Base-by-base conservation (phyloP, 2,113 vertebrate genomes). In the Anser cygnoides region DNA sequence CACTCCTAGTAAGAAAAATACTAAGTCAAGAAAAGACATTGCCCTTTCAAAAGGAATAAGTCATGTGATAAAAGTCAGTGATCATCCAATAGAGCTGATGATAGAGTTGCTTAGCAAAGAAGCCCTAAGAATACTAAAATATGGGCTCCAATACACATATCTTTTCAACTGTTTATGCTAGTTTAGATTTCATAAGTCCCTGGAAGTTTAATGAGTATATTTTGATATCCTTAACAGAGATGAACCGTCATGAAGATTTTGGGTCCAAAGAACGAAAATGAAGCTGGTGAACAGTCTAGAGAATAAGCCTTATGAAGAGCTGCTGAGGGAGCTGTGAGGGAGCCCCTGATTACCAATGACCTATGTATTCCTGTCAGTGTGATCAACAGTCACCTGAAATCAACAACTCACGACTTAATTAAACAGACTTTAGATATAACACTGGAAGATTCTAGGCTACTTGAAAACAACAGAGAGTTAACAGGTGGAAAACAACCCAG, bases 301-400 rank as follows among this genome's bases (percentile, higher is more conserved):
- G 46, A 49, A 49, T 49, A 49, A 49, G 20, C 46, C 46, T 49
- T 49, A 49, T 21, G 46, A 49, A 20, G 20, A 49, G 46, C 46
- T 49, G 46, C 20, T 49, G 46, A 49, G 46, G 46, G 46, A 49
- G 46, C 46, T 49, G 46, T 22, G 37, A 37, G 37, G 37, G 29
- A 79, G 50, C 9, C 33, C 37, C 54, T 79, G 72, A 92, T 89
- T 84, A 91, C 7, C 54, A 89, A 46, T 94, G 74, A 92, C 66
- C 25, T 87, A 82, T 89, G 65, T 87, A 62, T 13, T 91, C 11
- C 54, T 70, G 35, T 50, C 54, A 76, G 25, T 39, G 39, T 84
- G 89, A 91, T 84, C 66, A 87, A 68, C 41, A 77, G 25, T 62
- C n/a, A 93, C 41, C 44, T 70, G 77, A 94, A 91, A 91, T 76